Base-by-base conservation (phyloP, 2,113 vertebrate genomes). In the Rhea pennata region DNA sequence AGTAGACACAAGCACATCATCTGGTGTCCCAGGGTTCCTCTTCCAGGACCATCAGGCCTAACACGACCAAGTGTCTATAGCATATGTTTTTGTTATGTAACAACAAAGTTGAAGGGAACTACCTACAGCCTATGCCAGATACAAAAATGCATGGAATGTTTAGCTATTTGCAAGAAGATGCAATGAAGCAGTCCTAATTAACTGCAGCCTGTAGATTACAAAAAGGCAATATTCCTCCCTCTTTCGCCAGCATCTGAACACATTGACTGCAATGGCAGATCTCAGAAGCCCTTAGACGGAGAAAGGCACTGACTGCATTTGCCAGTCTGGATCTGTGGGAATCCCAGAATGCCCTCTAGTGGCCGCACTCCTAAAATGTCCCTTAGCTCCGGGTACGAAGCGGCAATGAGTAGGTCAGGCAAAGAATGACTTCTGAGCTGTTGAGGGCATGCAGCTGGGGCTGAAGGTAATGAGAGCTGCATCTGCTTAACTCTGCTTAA, bases 281-380 rank as follows among this genome's bases (percentile, higher is more conserved):
- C 36, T 7, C 29, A 1, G 79, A 5, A 22, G 4, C 39, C 74
- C 48, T 5, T 2, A 27, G 48, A 5, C 42, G 23, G 66, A 29
- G 21, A 2, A 1, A 14, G 40, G 33, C 27, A 0, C 22, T 58
- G 75, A 0, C 22, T 58, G 75, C 33, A 23, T n/a, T 2, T 13
- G 48, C 33, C 84, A 14, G 76, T 50, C 66, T 3, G 31, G 31
- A 3, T 19, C 2, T 36, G 93, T 31, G 92, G 86, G 92, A 64
- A 77, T 88, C 76, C 92, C 85, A 12, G 70, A 19, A 69, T 92
- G 95, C 96, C 90, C 92, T 93, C 95, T 94, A 89, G 96, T 87
- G 96, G 93, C 84, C 40, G 24, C 1, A 42, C 3, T 27, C 83
- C 73, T 77, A 4, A 69, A 87, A 53, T 20, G 40, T 93, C 51